phyloP scores from a whole-genome alignment of 2,113 vertebrate genomes.

The Sapajus apella region DNA sequence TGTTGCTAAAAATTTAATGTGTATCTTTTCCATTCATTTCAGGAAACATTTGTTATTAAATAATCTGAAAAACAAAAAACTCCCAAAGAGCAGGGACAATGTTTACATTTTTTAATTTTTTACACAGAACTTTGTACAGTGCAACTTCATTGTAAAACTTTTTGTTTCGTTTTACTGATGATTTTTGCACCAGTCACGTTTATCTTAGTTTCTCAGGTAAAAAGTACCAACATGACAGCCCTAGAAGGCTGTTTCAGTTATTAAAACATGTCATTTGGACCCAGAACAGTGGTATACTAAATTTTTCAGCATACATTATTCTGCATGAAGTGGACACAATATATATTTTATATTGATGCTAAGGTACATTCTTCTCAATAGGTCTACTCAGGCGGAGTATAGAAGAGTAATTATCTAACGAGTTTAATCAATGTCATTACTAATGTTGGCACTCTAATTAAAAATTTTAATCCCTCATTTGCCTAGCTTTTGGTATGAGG shows the following conservation, averaged over 20 bases:
- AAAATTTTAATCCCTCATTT: not conserved
- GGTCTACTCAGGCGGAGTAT: not conserved
- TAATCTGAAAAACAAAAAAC: not conserved
- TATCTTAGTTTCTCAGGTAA: not conserved
- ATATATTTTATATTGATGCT: not conserved
- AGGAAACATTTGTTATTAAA: not conserved
- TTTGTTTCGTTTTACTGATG: not conserved
- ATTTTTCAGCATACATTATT: not conserved
- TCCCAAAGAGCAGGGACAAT: not conserved
- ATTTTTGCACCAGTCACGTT: not conserved
- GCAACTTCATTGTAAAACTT: not conserved
- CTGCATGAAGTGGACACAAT: not conserved
- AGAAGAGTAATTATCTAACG: not conserved
- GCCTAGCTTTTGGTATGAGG: not conserved
- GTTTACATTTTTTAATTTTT: not conserved
- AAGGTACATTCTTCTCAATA: not conserved
- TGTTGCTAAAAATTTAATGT: not conserved
- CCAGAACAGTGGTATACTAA: not conserved
- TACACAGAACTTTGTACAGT: not conserved
- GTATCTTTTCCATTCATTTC: not conserved
- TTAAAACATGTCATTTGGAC: not conserved
- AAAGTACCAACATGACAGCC: not conserved
- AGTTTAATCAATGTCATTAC: slow-evolving; percentile 19
- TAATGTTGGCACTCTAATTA: not conserved
- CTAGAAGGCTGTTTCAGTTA: not conserved